Base-by-base conservation (phyloP, 2,113 vertebrate genomes). In the Hippocampus comes region DNA sequence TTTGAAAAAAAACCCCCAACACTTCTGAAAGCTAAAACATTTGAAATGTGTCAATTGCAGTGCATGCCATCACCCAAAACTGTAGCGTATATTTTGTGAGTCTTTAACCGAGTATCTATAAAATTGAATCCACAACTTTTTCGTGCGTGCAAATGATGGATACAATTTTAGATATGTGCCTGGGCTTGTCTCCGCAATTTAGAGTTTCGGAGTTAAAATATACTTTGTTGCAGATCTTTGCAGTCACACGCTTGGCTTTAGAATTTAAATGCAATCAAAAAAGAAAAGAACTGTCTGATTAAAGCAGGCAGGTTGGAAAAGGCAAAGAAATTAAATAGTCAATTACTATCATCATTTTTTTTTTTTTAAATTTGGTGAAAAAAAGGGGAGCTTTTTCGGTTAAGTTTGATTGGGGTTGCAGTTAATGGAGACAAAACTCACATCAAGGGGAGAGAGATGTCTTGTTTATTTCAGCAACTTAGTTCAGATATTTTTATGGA, bases 401-500 rank as follows among this genome's bases (percentile, higher is more conserved):
- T 49, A 21, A 55, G 21, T n/a, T 55, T 55, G 21, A 55, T 23
- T 27, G 14, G 57, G 12, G 27, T 60, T 8, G 57, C 57, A 60
- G 30, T 60, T 12, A 30, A 60, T 17, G 4, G 6, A 60, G 25
- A 30, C 57, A 60, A 60, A 30, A 60, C 25, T 27, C 17, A 30
- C 17, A 30, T 60, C 49, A 51, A 12, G 14, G 15, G 60, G 30
- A 63, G 27, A 20, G 60, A 63, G 60, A 38, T 3, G 17, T 7
- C 34, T 63, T 46, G 43, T 46, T 34, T 63, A 63, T 63, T 63
- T 38, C 18, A 59, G n/a, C 56, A 14, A 3, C 20, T 41, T 38
- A 42, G n/a, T 65, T 65, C 11, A 65, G 72, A 30, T 53, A 55
- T 63, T 65, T 74, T 77, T 41, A 0, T 51, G 68, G 75, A 69